phyloP scores from a whole-genome alignment of 1,140 invertebrate genomes.

The Atopsyche davidsoni region DNA sequence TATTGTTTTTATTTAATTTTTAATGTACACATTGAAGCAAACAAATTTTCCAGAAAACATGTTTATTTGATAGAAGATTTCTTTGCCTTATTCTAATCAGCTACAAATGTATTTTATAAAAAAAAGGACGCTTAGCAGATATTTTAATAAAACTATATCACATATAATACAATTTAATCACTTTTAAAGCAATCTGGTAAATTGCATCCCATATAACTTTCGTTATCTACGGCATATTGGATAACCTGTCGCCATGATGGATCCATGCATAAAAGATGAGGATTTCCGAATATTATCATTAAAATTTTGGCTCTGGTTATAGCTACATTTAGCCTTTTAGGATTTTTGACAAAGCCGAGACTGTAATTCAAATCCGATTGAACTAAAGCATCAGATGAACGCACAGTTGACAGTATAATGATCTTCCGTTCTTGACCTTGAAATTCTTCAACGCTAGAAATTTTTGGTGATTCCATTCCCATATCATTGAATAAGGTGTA shows the following conservation, averaged over 20 bases:
- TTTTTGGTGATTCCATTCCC: slow-evolving; percentile 65
- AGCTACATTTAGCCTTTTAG: slow-evolving; percentile 80
- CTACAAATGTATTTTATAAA: too few species aligned
- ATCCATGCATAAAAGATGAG: slow-evolving; percentile 64
- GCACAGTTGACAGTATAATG: slow-evolving; percentile 82
- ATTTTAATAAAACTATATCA: too few species aligned
- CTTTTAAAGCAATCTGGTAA: too few species aligned
- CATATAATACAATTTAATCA: too few species aligned
- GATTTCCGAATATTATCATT: slow-evolving; percentile 78
- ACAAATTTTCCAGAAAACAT: too few species aligned
- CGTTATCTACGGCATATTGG: slow-evolving; percentile 54
- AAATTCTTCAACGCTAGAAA: slow-evolving; percentile 94
- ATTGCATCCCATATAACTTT: slow-evolving; percentile 62
- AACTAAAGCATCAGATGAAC: slow-evolving; percentile 51
- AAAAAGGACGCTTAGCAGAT: too few species aligned
- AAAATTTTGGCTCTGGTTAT: slow-evolving; percentile 75
- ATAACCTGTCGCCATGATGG: slow-evolving; percentile 66
- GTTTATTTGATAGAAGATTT: too few species aligned
- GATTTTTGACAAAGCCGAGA: slow-evolving; percentile 71
- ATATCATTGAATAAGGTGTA: slow-evolving; percentile 59
- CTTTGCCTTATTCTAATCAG: too few species aligned
- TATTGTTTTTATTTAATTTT: too few species aligned
- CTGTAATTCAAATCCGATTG: slow-evolving; percentile 51
- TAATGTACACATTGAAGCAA: too few species aligned
- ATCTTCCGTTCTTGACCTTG: slow-evolving; percentile 87